phyloP scores from a whole-genome alignment of 2,113 vertebrate genomes.

The Tonatia bakeri region DNA sequence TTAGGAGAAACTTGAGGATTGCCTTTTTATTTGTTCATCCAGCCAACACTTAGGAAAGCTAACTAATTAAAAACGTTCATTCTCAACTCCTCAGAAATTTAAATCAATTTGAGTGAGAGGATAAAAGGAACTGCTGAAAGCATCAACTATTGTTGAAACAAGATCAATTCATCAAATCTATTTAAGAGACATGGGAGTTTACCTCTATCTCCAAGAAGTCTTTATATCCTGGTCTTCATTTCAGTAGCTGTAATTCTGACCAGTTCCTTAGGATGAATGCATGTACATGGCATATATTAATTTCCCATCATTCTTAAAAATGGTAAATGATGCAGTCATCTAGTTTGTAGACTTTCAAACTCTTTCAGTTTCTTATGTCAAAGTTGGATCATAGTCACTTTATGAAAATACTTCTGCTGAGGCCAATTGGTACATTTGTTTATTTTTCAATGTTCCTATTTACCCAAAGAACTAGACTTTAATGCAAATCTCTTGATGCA shows the following conservation, averaged over 20 bases:
- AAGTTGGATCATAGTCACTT: not conserved
- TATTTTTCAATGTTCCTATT: not conserved
- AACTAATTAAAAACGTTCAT: constrained; percentile 55
- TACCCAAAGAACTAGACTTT: not conserved
- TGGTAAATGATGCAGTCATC: not conserved
- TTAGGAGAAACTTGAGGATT: constrained; percentile 32
- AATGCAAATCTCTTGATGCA: not conserved
- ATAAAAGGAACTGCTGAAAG: constrained; percentile 59
- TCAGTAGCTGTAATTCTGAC: not conserved
- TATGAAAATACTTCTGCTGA: not conserved
- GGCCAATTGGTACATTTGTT: not conserved
- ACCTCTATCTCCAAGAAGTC: constrained; percentile 30
- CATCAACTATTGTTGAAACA: constrained; percentile 60
- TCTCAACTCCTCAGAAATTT: constrained; percentile 50
- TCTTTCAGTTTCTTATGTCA: not conserved
- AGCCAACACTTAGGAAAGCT: constrained; percentile 42
- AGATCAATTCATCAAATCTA: constrained; percentile 65
- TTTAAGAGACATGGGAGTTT: constrained; percentile 35
- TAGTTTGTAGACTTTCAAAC: constrained; percentile 25
- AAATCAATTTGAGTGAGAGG: constrained; percentile 48
- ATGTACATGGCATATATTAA: not conserved
- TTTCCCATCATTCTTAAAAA: constrained; percentile 28
- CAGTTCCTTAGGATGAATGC: not conserved
- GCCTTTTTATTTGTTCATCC: constrained; percentile 53
- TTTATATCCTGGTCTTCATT: constrained; percentile 45